Evolutionary conservation across 2,888 invertebrate species (phyloP).

Genomic region (Neria commutata): DNA sequence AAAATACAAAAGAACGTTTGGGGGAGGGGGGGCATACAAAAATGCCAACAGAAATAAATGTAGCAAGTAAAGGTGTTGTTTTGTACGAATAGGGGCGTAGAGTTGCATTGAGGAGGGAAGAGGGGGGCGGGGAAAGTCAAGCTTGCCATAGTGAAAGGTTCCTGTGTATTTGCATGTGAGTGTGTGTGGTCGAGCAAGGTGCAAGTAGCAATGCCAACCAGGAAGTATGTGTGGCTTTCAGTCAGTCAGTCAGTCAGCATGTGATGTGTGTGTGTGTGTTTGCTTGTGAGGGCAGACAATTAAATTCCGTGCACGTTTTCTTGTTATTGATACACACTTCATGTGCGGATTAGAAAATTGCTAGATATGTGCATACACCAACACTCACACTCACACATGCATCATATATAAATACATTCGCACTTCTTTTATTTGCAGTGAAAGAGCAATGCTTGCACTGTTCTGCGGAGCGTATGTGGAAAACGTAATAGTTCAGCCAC

Average conservation of each 20-base stretch:
- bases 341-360: constrained; percentile 24
- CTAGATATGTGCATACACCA: background rate
- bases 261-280: no score
- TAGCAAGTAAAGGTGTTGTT: background rate
- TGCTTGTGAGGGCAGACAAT: background rate
- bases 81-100: background rate
- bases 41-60: background rate
- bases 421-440: no score
- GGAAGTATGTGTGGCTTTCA: no score
- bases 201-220: background rate
- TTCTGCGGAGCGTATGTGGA: background rate
- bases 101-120: background rate
- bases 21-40: background rate
- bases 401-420: background rate
- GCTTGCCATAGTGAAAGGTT: background rate
- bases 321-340: constrained; percentile 26
- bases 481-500: no score
- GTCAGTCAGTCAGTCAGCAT: no score
- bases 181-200: no score
- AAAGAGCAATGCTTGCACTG: background rate
- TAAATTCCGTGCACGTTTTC: constrained; percentile 22
- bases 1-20: background rate
- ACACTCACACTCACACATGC: background rate
- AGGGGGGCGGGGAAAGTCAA: background rate
- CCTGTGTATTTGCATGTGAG: no score